Evolutionary conservation across 2,797 vertebrate species (phyloP).

Genomic region (Heterohyrax brucei): DNA sequence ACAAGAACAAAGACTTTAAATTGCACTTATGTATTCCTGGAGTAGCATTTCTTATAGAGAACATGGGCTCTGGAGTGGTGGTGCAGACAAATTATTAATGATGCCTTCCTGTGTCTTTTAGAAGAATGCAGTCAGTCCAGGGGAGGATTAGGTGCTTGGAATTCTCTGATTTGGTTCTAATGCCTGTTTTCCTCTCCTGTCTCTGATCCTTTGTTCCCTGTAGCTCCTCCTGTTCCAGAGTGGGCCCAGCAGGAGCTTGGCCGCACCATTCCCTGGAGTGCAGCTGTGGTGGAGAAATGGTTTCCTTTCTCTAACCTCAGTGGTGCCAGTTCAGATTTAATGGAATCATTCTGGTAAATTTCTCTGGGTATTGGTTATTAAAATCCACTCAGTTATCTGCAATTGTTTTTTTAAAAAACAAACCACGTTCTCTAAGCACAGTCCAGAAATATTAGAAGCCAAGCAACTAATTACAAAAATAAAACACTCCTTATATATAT

Average conservation of each 20-base stretch:
- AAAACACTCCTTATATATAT: background rate
- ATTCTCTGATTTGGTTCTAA: conserved; percentile 34
- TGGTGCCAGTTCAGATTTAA: conserved; percentile 94
- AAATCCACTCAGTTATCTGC: conserved; percentile 15
- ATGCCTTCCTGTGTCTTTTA: background rate
- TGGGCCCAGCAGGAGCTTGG: conserved; percentile 95
- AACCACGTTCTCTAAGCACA: background rate
- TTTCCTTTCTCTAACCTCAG: conserved; percentile 94
- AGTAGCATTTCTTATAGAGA: background rate
- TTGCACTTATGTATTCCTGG: background rate
- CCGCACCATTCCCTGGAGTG: conserved; percentile 81
- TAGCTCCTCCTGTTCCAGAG: conserved; percentile 90
- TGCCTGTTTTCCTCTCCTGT: background rate
- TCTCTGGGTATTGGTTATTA: conserved; percentile 16
- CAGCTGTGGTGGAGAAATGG: conserved; percentile 93
- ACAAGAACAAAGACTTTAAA: conserved; percentile 15
- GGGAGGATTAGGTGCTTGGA: background rate
- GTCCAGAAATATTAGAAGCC: background rate
- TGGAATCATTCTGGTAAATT: conserved; percentile 96
- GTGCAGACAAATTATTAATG: background rate
- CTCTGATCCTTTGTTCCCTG: conserved; percentile 66
- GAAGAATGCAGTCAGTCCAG: rapidly evolving
- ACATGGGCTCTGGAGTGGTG: background rate
- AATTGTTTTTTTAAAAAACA: background rate
- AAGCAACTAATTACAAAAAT: background rate